Base-by-base conservation (phyloP, 1,140 invertebrate species). In the Elysia chlorotica region DNA sequence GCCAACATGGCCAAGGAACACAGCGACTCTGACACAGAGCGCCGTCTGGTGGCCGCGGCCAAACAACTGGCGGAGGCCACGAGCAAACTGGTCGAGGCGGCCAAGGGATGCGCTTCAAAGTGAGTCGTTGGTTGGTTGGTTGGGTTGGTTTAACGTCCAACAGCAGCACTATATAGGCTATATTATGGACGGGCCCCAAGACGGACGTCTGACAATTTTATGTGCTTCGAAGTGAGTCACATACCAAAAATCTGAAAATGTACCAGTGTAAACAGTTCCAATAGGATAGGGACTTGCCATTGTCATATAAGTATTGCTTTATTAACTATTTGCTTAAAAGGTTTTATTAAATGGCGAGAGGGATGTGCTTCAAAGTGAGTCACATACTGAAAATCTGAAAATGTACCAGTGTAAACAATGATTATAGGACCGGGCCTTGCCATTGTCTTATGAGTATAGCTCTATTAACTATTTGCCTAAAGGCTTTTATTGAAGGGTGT, bases 11-110 rank as follows among this genome's bases (percentile, higher is more conserved):
- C n/a, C n/a, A n/a, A n/a, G 74, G 77, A 90, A 53, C 92, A 96
- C 77, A 91, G 93, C 0, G 95, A 97, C 86, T 48, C 41, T 14
- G 41, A 48, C 41, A 48, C 41, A 23, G 96, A 99, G 82, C 91
- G 94, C 68, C 91, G 95, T 74, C 86, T 99, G 5, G 86, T 99
- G 54, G 96, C 95, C 0, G 89, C 82, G 53, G 85, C 96, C 4
- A 98, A 97, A 86, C 89, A 93, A 59, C 88, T 99, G 19, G 97
- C 97, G 1, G 96, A 99, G 88, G 97, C 97, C 6, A 99, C 98
- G 0, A 93, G 96, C 0, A 91, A 93, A 75, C 94, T 99, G 92
- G 96, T 98, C 1, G 97, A 99, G 86, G 97, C 97, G 1, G 97
- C 98, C 0, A 92, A 98, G 74, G 88, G 88, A 74, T 59, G 69